A percentile compares a stretch with the other conserved stretches of the same genome.
Conservation (phyloP, 2,113 vertebrate species). For the Solenodon paradoxus region DNA sequence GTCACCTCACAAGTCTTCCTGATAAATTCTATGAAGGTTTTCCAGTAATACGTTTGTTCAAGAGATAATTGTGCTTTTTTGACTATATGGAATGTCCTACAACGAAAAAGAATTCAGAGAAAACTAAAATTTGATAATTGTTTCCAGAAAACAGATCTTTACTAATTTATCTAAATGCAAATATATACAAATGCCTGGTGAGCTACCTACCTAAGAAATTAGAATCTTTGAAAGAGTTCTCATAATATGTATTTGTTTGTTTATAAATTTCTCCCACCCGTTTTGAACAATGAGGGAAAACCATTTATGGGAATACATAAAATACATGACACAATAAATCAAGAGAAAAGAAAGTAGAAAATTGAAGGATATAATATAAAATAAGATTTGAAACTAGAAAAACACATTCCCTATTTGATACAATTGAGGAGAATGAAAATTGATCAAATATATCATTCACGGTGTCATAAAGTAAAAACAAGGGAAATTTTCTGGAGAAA, state of each 20-base stretch:
- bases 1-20: conserved; percentile 57
- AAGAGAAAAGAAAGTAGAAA: not conserved
- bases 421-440: not conserved
- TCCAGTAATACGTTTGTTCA: conserved; percentile 57
- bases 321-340: not conserved
- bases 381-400: not conserved
- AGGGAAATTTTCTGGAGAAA: not conserved
- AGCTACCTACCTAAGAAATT: not conserved
- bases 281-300: not conserved
- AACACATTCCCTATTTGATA: not conserved
- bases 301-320: not conserved
- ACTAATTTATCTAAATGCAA: not conserved
- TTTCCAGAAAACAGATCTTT: not conserved
- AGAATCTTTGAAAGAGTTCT: not conserved
- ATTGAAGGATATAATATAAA: not conserved
- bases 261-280: not conserved
- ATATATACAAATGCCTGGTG: not conserved
- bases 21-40: conserved; percentile 42
- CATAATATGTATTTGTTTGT: not conserved
- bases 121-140: not conserved
- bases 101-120: conserved; percentile 19
- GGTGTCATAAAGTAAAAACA: not conserved
- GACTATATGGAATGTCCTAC: conserved; percentile 64
- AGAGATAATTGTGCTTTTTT: conserved; percentile 55
- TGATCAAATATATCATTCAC: not conserved